These are phyloP conservation scores for Odocoileus hemionus DNA, from an alignment of 2,113 vertebrate genomes.

Conservation along the genomic window DNA sequence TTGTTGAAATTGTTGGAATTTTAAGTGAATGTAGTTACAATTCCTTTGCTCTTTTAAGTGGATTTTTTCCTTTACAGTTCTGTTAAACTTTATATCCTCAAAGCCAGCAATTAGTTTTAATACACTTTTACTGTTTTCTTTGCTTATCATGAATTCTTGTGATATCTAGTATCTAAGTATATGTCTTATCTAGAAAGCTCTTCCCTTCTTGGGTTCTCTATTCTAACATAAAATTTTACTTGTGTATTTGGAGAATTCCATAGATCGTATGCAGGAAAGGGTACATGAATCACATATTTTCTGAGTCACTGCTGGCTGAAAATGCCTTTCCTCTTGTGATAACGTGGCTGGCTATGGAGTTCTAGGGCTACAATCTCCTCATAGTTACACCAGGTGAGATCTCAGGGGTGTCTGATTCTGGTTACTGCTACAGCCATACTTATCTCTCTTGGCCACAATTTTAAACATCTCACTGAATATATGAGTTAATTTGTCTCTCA, in stretches of 20 bases:
- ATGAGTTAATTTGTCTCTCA: constrained; percentile 3
- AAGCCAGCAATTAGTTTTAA: background rate
- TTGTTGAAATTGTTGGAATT: background rate
- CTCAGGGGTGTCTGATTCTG: background rate
- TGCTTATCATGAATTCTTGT: background rate
- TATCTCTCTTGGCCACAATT: background rate
- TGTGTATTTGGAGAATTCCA: background rate
- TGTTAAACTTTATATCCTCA: background rate
- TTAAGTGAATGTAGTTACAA: background rate
- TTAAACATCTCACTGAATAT: background rate
- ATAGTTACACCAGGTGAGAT: background rate
- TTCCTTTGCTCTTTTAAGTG: background rate
- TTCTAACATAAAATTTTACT: background rate
- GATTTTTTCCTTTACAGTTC: background rate
- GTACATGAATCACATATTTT: background rate
- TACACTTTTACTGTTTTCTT: background rate
- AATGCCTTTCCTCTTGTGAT: background rate
- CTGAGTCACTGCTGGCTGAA: background rate
- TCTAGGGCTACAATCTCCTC: background rate
- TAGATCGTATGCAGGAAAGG: background rate
- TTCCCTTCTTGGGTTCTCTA: background rate
- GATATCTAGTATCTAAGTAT: background rate
- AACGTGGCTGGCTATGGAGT: background rate
- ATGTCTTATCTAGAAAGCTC: background rate
- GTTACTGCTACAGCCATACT: background rate